phyloP scores from a whole-genome alignment of 2,797 vertebrate genomes.

The Chelon labrosus region DNA sequence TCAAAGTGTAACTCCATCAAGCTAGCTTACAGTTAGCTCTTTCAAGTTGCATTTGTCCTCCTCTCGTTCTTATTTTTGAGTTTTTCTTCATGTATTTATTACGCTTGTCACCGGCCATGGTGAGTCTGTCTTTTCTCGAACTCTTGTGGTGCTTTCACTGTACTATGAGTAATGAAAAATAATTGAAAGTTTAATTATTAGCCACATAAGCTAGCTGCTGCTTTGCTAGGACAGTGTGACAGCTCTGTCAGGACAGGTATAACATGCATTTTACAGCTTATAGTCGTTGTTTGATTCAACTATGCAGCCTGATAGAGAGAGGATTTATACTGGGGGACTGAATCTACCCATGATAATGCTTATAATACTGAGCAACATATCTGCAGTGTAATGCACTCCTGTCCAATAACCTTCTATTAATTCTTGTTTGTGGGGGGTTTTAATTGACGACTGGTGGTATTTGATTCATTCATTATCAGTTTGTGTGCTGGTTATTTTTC shows the following conservation, averaged over 20 bases:
- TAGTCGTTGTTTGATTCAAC: too few relatives aligned
- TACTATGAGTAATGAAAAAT: not conserved
- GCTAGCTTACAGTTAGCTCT: not conserved
- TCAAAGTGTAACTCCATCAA: not conserved
- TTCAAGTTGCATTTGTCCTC: rapidly evolving
- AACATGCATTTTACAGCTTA: too few relatives aligned
- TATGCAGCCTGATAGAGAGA: too few relatives aligned
- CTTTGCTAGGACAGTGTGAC: not conserved
- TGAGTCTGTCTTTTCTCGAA: slow-evolving; percentile 23
- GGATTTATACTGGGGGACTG: too few relatives aligned
- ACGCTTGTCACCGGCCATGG: slow-evolving; percentile 21
- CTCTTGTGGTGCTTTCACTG: not conserved
- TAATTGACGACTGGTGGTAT: too few relatives aligned
- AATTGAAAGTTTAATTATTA: not conserved
- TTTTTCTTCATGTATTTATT: not conserved
- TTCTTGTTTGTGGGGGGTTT: too few relatives aligned
- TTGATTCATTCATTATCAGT: too few relatives aligned
- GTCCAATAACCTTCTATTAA: too few relatives aligned
- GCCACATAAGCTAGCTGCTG: slow-evolving; percentile 7
- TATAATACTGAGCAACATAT: not conserved
- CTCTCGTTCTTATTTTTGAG: not conserved
- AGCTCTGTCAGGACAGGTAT: not conserved
- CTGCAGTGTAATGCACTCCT: not conserved
- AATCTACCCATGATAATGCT: too few relatives aligned
- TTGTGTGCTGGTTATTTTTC: too few relatives aligned